Evolutionary conservation across 2,113 vertebrate genomes (phyloP).

Genomic region (Lasiurus cinereus): DNA sequence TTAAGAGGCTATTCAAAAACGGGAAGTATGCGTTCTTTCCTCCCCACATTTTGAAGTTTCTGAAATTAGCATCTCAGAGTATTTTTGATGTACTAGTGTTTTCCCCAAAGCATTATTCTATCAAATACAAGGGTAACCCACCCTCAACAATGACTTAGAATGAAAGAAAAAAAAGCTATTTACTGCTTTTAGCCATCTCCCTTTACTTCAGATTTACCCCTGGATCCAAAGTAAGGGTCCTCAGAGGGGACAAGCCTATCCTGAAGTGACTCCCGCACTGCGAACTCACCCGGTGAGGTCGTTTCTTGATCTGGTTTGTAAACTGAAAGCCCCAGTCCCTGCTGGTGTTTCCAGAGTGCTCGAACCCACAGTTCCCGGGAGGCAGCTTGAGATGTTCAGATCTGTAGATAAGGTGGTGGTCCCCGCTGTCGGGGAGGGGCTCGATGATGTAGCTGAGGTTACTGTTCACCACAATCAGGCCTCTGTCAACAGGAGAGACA

Average conservation of each 20-base stretch:
- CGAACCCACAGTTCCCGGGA: conserved; percentile 89
- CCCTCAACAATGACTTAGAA: neutral
- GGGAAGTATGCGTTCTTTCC: neutral
- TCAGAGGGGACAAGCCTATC: neutral
- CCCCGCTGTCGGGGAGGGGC: conserved; percentile 86
- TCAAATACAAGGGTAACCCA: neutral
- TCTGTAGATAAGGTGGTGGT: conserved; percentile 92
- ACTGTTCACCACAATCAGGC: conserved; percentile 91
- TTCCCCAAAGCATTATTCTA: neutral
- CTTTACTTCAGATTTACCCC: conserved; percentile 10
- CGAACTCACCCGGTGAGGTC: conserved; percentile 89
- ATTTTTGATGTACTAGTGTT: neutral
- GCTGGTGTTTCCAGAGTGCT: conserved; percentile 66
- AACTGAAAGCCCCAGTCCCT: conserved; percentile 86
- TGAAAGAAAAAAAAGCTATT: neutral
- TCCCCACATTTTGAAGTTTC: conserved; percentile 11
- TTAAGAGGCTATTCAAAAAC: neutral
- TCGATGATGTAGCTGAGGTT: conserved; percentile 95
- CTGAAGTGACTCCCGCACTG: no score
- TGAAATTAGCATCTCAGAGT: conserved; percentile 18
- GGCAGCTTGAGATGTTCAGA: conserved; percentile 89
- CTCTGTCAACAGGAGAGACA: conserved; percentile 89
- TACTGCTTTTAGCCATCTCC: neutral
- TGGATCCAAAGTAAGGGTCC: neutral
- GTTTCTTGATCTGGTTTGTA: conserved; percentile 84